Percentiles rank a stretch among this genome's conserved stretches.
Evolutionary conservation across 2,113 vertebrate species (phyloP).

Genomic region (Kryptolebias marmoratus): DNA sequence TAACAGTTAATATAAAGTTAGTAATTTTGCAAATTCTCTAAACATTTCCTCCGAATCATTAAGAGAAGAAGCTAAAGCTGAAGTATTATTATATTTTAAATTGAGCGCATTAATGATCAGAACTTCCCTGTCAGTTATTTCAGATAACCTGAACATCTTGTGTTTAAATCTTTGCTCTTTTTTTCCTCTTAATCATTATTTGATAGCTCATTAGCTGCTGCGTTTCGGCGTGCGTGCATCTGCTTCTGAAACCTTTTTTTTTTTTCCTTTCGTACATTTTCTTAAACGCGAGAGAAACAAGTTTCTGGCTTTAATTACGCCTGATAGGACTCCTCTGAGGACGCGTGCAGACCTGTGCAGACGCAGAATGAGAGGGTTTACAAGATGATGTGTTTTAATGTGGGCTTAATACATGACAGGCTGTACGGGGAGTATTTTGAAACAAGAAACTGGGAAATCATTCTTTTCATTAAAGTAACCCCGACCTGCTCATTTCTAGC

Average conservation of each 20-base stretch:
- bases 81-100: background rate
- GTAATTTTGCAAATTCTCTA: background rate
- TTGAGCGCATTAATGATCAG: background rate
- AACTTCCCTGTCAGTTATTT: slow-evolving; percentile 23
- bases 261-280: slow-evolving; percentile 20
- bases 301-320: slow-evolving; percentile 66
- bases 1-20: too few species aligned
- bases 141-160: slow-evolving; percentile 67
- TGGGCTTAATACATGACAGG: background rate
- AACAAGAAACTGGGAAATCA: slow-evolving; percentile 17
- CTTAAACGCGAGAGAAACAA: slow-evolving; percentile 44
- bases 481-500: slow-evolving; percentile 53
- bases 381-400: background rate
- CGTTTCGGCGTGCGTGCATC: slow-evolving; percentile 65
- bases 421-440: background rate
- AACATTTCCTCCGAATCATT: background rate
- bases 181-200: slow-evolving; percentile 75
- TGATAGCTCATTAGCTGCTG: slow-evolving; percentile 81
- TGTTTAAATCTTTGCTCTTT: slow-evolving; percentile 54
- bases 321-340: slow-evolving; percentile 52
- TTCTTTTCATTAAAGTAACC: slow-evolving; percentile 60
- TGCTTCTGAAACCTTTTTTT: slow-evolving; percentile 59
- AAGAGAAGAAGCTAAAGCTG: background rate
- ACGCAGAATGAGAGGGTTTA: slow-evolving; percentile 19
- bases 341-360: slow-evolving; percentile 14